Conservation (phyloP, 2,888 invertebrate genomes). For the Drosophila pseudotalamancana region DNA sequence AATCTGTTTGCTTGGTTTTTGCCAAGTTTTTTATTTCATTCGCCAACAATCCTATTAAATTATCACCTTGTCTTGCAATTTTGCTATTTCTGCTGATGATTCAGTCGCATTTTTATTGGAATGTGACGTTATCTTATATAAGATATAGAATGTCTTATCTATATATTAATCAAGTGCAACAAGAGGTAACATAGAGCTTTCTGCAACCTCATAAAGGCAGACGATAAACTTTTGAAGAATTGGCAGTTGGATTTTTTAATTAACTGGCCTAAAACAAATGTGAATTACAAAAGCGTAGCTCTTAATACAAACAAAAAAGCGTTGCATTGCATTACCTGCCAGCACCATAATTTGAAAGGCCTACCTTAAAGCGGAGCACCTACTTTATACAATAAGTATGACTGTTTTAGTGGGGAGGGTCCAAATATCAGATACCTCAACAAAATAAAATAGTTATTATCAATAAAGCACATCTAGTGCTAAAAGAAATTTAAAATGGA, state of each 20-base stretch:
- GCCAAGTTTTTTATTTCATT: not conserved
- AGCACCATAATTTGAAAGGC: not conserved
- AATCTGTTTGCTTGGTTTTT: not conserved
- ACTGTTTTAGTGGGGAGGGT: too few species aligned
- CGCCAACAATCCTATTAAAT: conserved; percentile 14
- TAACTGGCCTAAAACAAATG: conserved; percentile 22
- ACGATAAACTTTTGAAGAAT: not conserved
- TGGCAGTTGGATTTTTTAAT: conserved; percentile 29
- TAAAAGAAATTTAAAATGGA: too few species aligned
- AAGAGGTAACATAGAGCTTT: too few species aligned
- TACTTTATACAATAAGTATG: too few species aligned
- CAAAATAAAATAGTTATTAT: too few species aligned
- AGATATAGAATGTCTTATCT: conserved; percentile 43
- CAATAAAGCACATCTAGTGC: too few species aligned
- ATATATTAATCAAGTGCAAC: conserved; percentile 3
- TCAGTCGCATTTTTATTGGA: conserved; percentile 35
- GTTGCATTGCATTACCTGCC: conserved; percentile 14
- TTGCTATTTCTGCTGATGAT: conserved; percentile 14
- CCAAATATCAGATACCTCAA: too few species aligned
- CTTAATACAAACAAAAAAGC: conserved; percentile 6
- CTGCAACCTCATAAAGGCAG: too few species aligned
- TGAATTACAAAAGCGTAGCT: conserved; percentile 18
- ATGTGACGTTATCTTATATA: conserved; percentile 36
- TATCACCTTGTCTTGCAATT: conserved; percentile 23
- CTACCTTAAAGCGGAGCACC: conserved; percentile 5